A percentile compares a stretch with the other conserved stretches of the same genome.
Conservation (phyloP, 2,797 vertebrate species). For the Siniperca obscura region DNA sequence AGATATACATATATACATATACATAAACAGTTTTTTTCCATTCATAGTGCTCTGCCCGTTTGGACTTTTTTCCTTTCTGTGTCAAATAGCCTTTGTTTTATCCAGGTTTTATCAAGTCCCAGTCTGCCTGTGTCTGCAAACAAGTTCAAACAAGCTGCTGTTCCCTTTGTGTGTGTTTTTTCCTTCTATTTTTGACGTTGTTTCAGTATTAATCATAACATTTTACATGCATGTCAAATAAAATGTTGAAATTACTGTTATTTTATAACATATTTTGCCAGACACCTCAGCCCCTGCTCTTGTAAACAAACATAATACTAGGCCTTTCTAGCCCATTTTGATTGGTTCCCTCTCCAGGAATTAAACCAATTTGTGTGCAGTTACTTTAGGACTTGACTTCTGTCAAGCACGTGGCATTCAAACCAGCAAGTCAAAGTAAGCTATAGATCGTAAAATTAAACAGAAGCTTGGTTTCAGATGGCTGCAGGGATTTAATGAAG, state of each 20-base stretch:
- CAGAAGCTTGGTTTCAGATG: not conserved
- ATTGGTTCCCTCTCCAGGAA: not conserved
- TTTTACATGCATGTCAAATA: not conserved
- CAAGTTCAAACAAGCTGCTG: not conserved
- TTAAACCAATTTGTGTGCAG: not conserved
- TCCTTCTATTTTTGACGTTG: not conserved
- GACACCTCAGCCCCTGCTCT: not conserved
- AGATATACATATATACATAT: too few relatives aligned
- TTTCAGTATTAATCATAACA: not conserved
- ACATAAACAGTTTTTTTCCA: not conserved
- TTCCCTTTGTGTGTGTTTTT: not conserved
- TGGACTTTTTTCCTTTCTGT: not conserved
- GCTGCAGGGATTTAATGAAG: too few relatives aligned
- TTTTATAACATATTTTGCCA: not conserved
- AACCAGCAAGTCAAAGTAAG: not conserved
- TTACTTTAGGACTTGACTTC: not conserved
- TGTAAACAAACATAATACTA: not conserved
- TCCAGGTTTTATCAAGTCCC: constrained; percentile 1
- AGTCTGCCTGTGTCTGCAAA: constrained; percentile 27
- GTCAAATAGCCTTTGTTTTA: not conserved
- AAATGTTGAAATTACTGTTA: not conserved
- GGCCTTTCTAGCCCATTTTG: not conserved
- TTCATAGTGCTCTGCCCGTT: not conserved
- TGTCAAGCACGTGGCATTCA: not conserved
- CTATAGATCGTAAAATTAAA: not conserved